A percentile compares a stretch with the other conserved stretches of the same genome.
Evolutionary conservation across 1,140 invertebrate species (phyloP).

Genomic region (Drosophila persimilis): DNA sequence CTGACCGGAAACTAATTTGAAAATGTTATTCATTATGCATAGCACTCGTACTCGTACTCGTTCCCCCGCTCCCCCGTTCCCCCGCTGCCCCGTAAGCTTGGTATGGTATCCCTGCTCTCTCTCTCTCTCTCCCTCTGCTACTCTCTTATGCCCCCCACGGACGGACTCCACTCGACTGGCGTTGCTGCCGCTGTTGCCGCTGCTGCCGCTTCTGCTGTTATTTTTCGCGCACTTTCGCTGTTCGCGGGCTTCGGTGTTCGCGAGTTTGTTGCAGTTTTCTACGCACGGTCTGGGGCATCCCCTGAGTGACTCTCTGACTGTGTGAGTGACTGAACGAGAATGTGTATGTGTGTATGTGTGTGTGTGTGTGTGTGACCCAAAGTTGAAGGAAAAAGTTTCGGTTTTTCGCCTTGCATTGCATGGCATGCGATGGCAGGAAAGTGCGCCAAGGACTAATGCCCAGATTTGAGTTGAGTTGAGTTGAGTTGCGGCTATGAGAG

Average conservation of each 20-base stretch:
- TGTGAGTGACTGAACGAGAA: background rate
- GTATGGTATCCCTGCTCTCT: too few relatives aligned
- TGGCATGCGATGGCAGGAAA: constrained; percentile 13
- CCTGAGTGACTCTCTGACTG: constrained; percentile 12
- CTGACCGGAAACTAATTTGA: constrained; percentile 81
- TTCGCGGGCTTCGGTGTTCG: constrained; percentile 1
- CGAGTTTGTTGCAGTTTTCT: constrained; percentile 65
- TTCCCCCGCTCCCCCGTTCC: too few relatives aligned
- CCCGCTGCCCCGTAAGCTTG: background rate
- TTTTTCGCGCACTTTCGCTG: constrained; percentile 68
- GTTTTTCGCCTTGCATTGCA: constrained; percentile 15
- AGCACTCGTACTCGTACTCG: constrained; percentile 29
- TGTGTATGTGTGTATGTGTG: constrained; percentile 17
- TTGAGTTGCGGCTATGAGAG: constrained; percentile 55
- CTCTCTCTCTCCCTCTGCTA: background rate
- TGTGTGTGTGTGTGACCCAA: constrained; percentile 37
- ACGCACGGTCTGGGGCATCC: constrained; percentile 49
- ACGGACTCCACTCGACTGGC: constrained; percentile 33
- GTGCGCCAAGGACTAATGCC: constrained; percentile 42
- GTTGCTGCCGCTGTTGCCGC: background rate
- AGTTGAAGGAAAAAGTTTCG: constrained; percentile 63
- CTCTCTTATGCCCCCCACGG: constrained; percentile 3
- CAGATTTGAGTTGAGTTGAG: constrained; percentile 60
- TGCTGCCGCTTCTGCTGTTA: constrained; percentile 33
- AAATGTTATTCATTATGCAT: constrained; percentile 81